phyloP scores from a whole-genome alignment of 2,888 invertebrate species.

The Steinernema carpocapsae region DNA sequence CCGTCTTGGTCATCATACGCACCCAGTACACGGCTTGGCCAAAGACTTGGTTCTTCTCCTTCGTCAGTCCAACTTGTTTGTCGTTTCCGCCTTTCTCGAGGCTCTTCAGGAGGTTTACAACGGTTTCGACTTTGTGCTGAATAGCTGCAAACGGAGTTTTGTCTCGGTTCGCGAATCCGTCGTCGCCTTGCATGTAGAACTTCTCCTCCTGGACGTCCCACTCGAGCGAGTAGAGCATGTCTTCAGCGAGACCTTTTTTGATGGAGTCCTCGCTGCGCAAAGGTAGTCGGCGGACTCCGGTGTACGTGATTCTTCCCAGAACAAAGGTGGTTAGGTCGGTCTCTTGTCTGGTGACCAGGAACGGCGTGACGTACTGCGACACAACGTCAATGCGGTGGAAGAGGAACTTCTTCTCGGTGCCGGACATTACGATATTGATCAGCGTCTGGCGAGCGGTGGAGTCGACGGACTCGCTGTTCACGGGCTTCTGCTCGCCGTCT shows the following conservation, averaged over 20 bases:
- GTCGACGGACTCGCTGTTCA: not conserved
- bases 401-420: not conserved
- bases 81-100: not conserved
- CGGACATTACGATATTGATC: not conserved
- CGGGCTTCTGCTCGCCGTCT: not conserved
- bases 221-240: slow-evolving; percentile 52
- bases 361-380: slow-evolving; percentile 14
- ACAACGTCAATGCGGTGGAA: slow-evolving; percentile 6
- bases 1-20: slow-evolving; percentile 9
- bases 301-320: not conserved
- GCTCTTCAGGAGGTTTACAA: not conserved
- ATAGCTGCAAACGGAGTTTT: not conserved
- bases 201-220: slow-evolving; percentile 53
- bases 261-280: not conserved
- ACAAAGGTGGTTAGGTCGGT: slow-evolving; percentile 4
- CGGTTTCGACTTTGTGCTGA: not conserved
- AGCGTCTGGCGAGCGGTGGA: not conserved
- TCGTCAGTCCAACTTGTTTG: not conserved
- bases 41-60: not conserved
- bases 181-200: slow-evolving; percentile 60
- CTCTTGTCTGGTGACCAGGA: slow-evolving; percentile 2
- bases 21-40: not conserved
- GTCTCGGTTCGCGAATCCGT: slow-evolving; percentile 40
- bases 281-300: not conserved
- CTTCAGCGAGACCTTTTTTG: slow-evolving; percentile 39